Percentiles rank a stretch among this genome's conserved stretches.
Conservation (phyloP, 2,113 vertebrate species). For the Spea bombifrons region DNA sequence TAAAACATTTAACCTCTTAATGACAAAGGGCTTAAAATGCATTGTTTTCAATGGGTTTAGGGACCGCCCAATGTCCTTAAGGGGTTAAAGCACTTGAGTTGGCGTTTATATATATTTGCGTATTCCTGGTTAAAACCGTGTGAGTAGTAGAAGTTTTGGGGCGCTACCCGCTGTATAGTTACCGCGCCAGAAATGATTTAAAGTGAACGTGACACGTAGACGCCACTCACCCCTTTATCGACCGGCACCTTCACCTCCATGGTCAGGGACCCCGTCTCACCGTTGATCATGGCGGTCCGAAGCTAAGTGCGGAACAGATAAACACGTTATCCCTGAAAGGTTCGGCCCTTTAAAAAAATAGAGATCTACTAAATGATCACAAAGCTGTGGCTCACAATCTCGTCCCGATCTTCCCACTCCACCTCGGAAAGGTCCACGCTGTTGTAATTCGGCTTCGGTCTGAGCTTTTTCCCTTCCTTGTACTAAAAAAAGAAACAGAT, state of each 20-base stretch:
- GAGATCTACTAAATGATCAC: background rate
- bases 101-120: too few species aligned
- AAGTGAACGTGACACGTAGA: background rate
- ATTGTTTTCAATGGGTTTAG: too few species aligned
- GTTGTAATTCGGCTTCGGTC: conserved; percentile 93
- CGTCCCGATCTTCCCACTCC: conserved; percentile 88
- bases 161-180: too few species aligned
- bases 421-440: conserved; percentile 92
- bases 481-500: conserved; percentile 65
- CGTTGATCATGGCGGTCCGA: conserved; percentile 90
- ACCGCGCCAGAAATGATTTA: too few species aligned
- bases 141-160: too few species aligned
- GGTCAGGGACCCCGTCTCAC: conserved; percentile 81
- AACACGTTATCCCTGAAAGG: background rate
- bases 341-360: too few species aligned
- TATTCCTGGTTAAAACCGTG: too few species aligned
- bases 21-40: too few species aligned
- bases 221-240: conserved; percentile 86
- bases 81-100: too few species aligned
- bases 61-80: too few species aligned
- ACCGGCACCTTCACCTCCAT: conserved; percentile 85
- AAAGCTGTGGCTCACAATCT: conserved; percentile 68
- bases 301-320: conserved; percentile 67
- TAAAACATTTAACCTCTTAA: too few species aligned
- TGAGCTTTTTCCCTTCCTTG: conserved; percentile 87